These are phyloP conservation scores for Cyanistes caeruleus DNA, from an alignment of 2,113 vertebrate species.

Conservation along the genomic window DNA sequence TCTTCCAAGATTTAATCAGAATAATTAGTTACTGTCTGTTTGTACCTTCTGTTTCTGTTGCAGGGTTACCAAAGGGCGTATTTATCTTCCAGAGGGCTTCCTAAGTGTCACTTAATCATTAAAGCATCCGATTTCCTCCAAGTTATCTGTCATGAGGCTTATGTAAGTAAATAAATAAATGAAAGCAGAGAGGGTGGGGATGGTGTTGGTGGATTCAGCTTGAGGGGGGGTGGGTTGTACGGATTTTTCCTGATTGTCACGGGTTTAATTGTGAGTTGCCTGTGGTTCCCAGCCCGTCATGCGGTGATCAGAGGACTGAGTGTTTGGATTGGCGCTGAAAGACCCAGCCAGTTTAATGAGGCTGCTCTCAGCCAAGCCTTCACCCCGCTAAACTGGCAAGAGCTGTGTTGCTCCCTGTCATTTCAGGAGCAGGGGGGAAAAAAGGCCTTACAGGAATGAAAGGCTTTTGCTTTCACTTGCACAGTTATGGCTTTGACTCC, in stretches of 20 bases:
- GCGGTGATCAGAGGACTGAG: constrained; percentile 5
- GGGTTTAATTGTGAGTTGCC: constrained; percentile 1
- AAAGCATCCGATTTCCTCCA: constrained; percentile 57
- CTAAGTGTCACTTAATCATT: constrained; percentile 52
- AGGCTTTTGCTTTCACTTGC: not conserved
- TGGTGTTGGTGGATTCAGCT: not conserved
- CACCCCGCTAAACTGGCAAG: not conserved
- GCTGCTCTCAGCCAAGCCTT: constrained; percentile 20
- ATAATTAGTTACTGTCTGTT: constrained; percentile 71
- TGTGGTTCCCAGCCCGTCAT: not conserved
- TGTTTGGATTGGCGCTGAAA: not conserved
- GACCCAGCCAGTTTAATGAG: constrained; percentile 23
- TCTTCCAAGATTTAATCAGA: constrained; percentile 51
- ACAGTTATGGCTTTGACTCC: not conserved
- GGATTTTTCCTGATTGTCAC: not conserved
- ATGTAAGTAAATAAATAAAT: constrained; percentile 11
- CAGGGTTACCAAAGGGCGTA: constrained; percentile 53
- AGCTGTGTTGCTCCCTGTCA: not conserved
- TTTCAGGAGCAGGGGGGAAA: not conserved
- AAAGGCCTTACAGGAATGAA: not conserved
- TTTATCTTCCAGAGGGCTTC: constrained; percentile 45
- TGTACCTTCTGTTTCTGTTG: constrained; percentile 53
- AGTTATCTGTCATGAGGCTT: constrained; percentile 58
- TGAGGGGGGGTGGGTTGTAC: not conserved
- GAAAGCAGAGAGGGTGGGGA: not conserved